phyloP scores from a whole-genome alignment of 2,888 invertebrate genomes.

The Hololepta plana region DNA sequence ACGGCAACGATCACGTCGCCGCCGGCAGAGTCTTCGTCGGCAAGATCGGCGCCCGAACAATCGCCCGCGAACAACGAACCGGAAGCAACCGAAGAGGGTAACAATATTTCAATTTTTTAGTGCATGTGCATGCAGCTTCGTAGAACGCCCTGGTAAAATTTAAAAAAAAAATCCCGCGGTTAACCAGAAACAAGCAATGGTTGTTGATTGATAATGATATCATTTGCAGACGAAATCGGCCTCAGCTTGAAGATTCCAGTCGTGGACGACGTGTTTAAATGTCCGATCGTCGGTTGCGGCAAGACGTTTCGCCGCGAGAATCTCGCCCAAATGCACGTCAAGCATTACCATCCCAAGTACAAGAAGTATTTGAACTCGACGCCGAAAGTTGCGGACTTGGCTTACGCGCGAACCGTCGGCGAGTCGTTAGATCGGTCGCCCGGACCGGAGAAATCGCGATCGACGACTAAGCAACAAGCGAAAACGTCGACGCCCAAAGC shows the following conservation, averaged over 20 bases:
- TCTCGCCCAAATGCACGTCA: constrained; percentile 81
- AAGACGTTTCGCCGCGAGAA: constrained; percentile 86
- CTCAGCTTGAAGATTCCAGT: constrained; percentile 28
- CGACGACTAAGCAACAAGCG: constrained; percentile 6
- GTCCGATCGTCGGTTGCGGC: constrained; percentile 66
- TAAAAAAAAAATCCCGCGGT: no score
- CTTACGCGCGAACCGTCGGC: constrained; percentile 59
- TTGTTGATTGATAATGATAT: no score
- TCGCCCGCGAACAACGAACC: no score
- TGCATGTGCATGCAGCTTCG: constrained; percentile 1
- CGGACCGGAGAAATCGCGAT: constrained; percentile 9
- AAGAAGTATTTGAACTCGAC: constrained; percentile 58
- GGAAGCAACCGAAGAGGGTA: constrained; percentile 1
- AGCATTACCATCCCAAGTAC: constrained; percentile 79
- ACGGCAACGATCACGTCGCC: constrained; percentile 1
- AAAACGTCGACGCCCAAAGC: constrained; percentile 11
- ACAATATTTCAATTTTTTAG: constrained; percentile 1
- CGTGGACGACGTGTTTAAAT: constrained; percentile 45
- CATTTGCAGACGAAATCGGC: no score
- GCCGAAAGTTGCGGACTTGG: constrained; percentile 72
- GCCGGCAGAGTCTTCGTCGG: constrained; percentile 4
- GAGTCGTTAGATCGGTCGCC: constrained; percentile 31
- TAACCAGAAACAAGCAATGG: no score
- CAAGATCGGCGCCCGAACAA: constrained; percentile 6
- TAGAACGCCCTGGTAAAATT: no score